A percentile compares a stretch with the other conserved stretches of the same genome.
Conservation (phyloP, 2,888 invertebrate genomes). For the Lymantria monacha region DNA sequence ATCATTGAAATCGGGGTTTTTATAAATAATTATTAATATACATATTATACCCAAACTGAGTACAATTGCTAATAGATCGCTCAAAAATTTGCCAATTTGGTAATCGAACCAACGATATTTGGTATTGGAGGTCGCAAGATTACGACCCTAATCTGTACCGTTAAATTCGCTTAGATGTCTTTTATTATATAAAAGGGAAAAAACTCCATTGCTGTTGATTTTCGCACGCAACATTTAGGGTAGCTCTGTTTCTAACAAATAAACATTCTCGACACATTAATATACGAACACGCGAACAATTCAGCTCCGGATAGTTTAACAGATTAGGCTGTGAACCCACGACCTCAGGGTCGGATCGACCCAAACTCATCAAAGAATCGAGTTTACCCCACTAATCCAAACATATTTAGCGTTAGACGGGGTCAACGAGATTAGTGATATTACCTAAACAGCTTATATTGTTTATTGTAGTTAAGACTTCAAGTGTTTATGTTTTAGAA, state of each 20-base stretch:
- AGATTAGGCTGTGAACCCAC: conserved; percentile 9
- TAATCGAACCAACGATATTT: too few species aligned
- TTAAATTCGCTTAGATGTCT: too few species aligned
- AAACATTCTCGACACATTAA: neutral
- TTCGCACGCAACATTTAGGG: too few species aligned
- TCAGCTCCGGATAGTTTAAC: conserved; percentile 8
- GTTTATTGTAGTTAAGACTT: neutral
- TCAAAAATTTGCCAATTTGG: too few species aligned
- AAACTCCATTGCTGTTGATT: too few species aligned
- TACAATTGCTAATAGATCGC: too few species aligned
- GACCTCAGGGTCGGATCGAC: conserved; percentile 12
- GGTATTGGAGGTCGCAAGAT: too few species aligned
- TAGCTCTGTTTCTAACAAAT: neutral
- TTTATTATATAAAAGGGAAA: too few species aligned
- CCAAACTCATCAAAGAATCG: conserved; percentile 25
- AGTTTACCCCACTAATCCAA: conserved; percentile 12
- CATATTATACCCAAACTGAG: too few species aligned
- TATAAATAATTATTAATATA: too few species aligned
- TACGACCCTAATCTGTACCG: too few species aligned
- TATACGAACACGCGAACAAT: neutral
- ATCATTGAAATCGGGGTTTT: too few species aligned
- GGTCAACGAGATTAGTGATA: conserved; percentile 5
- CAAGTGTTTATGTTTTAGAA: neutral
- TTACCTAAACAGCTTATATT: neutral
- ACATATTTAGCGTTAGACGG: conserved; percentile 5